A percentile compares a stretch with the other conserved stretches of the same genome.
phyloP scores from a whole-genome alignment of 2,113 vertebrate species.

The Xerus inauris region DNA sequence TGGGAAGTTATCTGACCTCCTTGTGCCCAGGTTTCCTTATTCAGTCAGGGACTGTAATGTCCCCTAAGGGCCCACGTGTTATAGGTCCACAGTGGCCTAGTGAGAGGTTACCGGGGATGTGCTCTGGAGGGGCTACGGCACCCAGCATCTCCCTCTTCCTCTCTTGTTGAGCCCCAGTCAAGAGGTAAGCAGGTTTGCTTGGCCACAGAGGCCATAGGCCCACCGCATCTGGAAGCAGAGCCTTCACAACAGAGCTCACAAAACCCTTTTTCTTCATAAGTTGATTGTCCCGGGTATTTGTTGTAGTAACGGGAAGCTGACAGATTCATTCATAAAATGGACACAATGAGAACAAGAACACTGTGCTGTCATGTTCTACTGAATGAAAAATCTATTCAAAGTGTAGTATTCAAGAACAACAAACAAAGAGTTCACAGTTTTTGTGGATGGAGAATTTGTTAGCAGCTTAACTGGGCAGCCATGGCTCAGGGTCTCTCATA shows the following conservation, averaged over 20 bases:
- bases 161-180: too few species aligned
- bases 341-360: background rate
- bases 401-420: background rate
- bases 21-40: too few species aligned
- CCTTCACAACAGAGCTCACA: too few species aligned
- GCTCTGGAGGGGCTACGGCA: background rate
- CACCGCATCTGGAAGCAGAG: too few species aligned
- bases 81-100: background rate
- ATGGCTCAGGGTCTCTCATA: background rate
- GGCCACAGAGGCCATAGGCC: background rate
- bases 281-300: too few species aligned
- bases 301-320: too few species aligned
- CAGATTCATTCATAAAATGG: background rate
- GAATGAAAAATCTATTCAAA: background rate
- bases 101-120: background rate
- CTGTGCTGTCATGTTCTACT: background rate
- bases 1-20: background rate
- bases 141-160: too few species aligned
- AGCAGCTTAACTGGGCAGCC: background rate
- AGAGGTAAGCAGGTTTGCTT: too few species aligned
- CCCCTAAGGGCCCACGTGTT: background rate
- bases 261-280: too few species aligned
- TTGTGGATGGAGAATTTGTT: background rate
- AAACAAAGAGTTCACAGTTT: too few species aligned
- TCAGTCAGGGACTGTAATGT: background rate